phyloP scores from a whole-genome alignment of 1,140 invertebrate species.

The Eupeodes corollae region DNA sequence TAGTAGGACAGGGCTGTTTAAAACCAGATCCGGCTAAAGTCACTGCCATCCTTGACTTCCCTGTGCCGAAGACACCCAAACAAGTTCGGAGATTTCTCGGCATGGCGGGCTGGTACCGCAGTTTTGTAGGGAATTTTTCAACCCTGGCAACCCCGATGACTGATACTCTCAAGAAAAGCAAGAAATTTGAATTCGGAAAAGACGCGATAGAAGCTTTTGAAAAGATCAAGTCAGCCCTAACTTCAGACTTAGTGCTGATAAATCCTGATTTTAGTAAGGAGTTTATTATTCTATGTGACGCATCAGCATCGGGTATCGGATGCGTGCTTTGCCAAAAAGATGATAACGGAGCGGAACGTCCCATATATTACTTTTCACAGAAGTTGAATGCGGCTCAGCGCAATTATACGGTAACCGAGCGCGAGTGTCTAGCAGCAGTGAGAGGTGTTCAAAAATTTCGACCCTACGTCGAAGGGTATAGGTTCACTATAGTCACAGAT shows the following conservation, averaged over 20 bases:
- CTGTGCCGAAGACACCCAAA: conserved; percentile 15
- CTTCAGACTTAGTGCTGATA: conserved; percentile 22
- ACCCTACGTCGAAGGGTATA: conserved; percentile 36
- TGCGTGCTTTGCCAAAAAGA: conserved; percentile 24
- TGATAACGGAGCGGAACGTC: conserved; percentile 8
- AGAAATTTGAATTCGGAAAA: background rate
- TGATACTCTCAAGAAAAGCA: background rate
- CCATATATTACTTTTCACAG: conserved; percentile 29
- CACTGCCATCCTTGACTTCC: conserved; percentile 10
- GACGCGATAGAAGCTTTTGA: conserved; percentile 28
- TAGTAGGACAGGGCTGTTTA: background rate
- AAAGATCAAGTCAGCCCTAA: conserved; percentile 18
- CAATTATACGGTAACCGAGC: conserved; percentile 34
- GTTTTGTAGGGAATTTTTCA: too few species aligned
- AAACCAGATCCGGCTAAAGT: background rate
- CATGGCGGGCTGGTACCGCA: conserved; percentile 36
- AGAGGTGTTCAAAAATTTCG: conserved; percentile 35
- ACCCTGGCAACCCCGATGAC: conserved; percentile 11
- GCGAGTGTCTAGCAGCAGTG: conserved; percentile 38
- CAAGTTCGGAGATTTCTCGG: conserved; percentile 35
- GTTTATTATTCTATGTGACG: conserved; percentile 31
- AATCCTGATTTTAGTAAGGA: conserved; percentile 26
- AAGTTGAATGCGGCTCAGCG: conserved; percentile 11
- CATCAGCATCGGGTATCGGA: conserved; percentile 23
- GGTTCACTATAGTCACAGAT: too few species aligned